Base-by-base conservation (phyloP, 1,140 invertebrate species). In the Bombus polaris region DNA sequence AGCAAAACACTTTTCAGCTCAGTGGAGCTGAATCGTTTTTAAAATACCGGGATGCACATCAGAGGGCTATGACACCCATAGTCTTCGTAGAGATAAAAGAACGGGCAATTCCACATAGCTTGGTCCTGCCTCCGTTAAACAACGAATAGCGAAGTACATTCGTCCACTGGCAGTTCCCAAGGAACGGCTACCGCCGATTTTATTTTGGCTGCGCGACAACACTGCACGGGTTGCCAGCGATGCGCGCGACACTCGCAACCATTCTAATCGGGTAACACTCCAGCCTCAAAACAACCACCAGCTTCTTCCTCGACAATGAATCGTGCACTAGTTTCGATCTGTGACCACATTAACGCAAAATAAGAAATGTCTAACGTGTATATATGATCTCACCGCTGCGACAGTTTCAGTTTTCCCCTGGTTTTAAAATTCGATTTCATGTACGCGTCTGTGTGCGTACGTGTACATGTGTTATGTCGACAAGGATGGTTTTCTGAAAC, bases 181-280 rank as follows among this genome's bases (percentile, higher is more conserved):
- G 57, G 62, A 53, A 78, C 42, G 62, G 53, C 25, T 59, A 80
- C 78, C 75, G 62, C 65, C 35, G 78, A 89, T 83, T 62, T 83
- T 91, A 88, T 85, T 85, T 91, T 86, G 72, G 75, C 88, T 62
- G 59, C 59, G 28, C 59, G 59, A 84, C 85, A 80, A 86, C 71
- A 73, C 85, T 78, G 62, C 62, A 74, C 71, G 68, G 81, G 53
- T 73, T 81, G 87, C 57, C 65, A 83, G 71, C 78, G 76, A 89
- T 88, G 90, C 87, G 90, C 90, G 85, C 91, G 86, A 88, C 89
- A 88, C 88, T 80, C 28, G 71, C 86, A 66, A 91, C 80, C 88
- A 90, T 91, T 92, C 85, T 86, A 80, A 79, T 90, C 84, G 83
- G 57, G 65, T 81, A 87, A 88, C 77, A 82, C 75, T 76, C 22